Conservation (phyloP, 2,888 invertebrate species). For the Caenorhabditis sinica region DNA sequence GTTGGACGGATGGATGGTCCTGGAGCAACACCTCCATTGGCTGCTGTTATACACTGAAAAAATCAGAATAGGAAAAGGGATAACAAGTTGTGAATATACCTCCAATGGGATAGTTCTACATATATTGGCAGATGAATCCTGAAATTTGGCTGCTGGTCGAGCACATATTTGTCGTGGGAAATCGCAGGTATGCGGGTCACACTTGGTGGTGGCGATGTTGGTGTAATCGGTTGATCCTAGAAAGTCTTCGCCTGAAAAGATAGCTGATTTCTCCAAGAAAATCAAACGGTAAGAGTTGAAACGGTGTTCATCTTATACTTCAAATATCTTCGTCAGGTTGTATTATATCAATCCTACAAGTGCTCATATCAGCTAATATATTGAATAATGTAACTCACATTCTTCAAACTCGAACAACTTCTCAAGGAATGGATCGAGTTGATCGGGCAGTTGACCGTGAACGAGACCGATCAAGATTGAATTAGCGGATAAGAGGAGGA, state of each 20-base stretch:
- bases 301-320: too few species aligned
- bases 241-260: constrained; percentile 80
- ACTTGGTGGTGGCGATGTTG: constrained; percentile 77
- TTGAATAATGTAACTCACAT: too few species aligned
- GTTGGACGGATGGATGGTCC: constrained; percentile 56
- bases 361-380: too few species aligned
- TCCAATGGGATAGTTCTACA: constrained; percentile 76
- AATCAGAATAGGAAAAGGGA: neutral
- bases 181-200: constrained; percentile 79
- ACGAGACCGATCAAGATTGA: constrained; percentile 59
- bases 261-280: neutral
- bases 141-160: constrained; percentile 74
- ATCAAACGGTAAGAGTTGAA: neutral
- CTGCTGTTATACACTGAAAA: constrained; percentile 81
- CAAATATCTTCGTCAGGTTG: too few species aligned
- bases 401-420: constrained; percentile 81
- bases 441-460: constrained; percentile 74
- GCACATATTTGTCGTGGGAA: constrained; percentile 81
- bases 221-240: constrained; percentile 76
- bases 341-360: too few species aligned
- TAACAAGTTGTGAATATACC: constrained; percentile 42
- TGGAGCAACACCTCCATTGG: constrained; percentile 80
- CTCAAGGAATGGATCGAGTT: constrained; percentile 82
- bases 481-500: constrained; percentile 54
- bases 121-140: constrained; percentile 78